These are phyloP conservation scores for Herpetotheres cachinnans DNA, from an alignment of 2,113 vertebrate species.

Conservation along the genomic window DNA sequence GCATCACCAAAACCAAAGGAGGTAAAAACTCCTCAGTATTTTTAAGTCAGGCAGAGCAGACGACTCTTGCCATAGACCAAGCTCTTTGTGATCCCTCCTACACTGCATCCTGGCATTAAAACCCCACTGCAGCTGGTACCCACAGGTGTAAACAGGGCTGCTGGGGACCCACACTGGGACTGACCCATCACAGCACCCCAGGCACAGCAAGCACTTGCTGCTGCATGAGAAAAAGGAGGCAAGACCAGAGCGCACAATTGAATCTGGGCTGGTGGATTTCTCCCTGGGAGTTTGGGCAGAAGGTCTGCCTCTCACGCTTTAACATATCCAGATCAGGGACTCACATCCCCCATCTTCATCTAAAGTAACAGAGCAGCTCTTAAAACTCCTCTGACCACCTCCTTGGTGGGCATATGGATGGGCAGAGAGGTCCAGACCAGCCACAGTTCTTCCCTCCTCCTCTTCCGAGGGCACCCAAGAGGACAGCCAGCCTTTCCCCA, in stretches of 20 bases:
- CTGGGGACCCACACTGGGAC: neutral
- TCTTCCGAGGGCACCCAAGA: neutral
- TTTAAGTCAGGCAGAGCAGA: neutral
- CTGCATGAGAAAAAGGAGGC: neutral
- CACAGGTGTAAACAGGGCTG: neutral
- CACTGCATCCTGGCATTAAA: rapidly evolving
- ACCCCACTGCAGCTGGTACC: neutral
- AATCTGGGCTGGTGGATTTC: neutral
- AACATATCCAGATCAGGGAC: neutral
- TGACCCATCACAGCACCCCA: neutral
- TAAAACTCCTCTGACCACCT: neutral
- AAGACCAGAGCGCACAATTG: rapidly evolving
- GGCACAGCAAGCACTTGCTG: neutral
- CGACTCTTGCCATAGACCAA: neutral
- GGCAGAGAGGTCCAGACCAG: neutral
- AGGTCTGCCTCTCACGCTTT: neutral
- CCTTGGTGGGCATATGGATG: neutral
- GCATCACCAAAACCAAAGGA: neutral
- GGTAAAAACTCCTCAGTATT: neutral
- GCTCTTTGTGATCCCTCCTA: neutral
- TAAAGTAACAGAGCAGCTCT: neutral
- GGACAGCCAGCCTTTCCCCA: neutral
- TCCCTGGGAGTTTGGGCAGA: neutral
- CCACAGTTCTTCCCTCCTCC: neutral
- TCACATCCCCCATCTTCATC: neutral